Evolutionary conservation across 2,888 invertebrate species (phyloP).

Genomic region (Dynastes maya): DNA sequence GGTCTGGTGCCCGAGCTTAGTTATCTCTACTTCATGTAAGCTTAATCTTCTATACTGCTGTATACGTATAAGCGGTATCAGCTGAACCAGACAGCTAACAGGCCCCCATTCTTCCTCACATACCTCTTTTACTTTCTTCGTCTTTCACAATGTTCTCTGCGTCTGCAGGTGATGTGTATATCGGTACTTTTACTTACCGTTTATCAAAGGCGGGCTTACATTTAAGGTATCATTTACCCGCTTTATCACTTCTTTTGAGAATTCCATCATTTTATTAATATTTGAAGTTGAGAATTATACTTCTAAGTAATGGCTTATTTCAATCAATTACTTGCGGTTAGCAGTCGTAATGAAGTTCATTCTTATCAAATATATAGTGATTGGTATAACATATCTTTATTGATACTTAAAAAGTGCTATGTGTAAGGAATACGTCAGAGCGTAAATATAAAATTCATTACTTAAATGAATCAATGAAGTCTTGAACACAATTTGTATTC

Average conservation of each 20-base stretch:
- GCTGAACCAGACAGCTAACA: conserved; percentile 24
- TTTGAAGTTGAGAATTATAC: too few species aligned
- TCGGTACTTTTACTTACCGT: conserved; percentile 12
- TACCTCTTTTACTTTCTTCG: background rate
- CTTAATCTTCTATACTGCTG: conserved; percentile 24
- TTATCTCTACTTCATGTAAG: conserved; percentile 33
- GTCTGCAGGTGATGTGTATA: background rate
- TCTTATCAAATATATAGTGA: too few species aligned
- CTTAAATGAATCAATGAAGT: too few species aligned
- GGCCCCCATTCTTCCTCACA: conserved; percentile 1
- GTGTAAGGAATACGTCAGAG: too few species aligned
- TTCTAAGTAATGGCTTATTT: too few species aligned
- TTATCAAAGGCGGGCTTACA: conserved; percentile 2
- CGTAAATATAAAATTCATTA: too few species aligned
- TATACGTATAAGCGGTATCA: conserved; percentile 15
- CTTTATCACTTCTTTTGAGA: background rate
- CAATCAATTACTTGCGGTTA: too few species aligned
- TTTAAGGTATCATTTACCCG: conserved; percentile 9
- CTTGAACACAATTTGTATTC: too few species aligned
- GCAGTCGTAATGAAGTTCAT: too few species aligned
- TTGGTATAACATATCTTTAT: too few species aligned
- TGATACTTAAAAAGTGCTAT: too few species aligned
- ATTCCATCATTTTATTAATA: background rate
- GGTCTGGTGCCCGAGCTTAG: conserved; percentile 31
- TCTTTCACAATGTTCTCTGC: background rate